Base-by-base conservation (phyloP, 37 sponge, comb jelly and placozoan genomes). In the Oscarella lobularis region DNA sequence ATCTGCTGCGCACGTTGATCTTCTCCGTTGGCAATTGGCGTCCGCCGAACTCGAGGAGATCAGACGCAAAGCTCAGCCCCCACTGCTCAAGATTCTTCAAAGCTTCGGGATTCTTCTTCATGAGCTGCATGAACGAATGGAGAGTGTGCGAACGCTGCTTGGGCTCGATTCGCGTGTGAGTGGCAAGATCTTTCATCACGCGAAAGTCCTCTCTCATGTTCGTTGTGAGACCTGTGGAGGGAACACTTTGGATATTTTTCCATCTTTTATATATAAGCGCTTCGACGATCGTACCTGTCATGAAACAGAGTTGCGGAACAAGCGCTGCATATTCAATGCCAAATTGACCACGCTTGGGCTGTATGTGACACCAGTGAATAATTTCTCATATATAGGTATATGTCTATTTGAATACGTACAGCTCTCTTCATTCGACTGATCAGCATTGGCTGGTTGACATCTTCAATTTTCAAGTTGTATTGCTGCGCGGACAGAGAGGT, bases 221-320 rank as follows among this genome's bases (percentile, higher is more conserved):
- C 3, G 40, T 73, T 40, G 41, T 79, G 36, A 79, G 38, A 74
- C 80, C 71, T 68, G 31, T 14, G 33, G 4, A 68, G n/a, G n/a
- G n/a, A n/a, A n/a, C n/a, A n/a, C n/a, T n/a, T n/a, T n/a, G n/a
- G 20, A 48, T 48, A 48, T 48, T 27, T 48, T 48, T 9, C 9
- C 9, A 48, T 48, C 20, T 48, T 27, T 9, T 48, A 9, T 48
- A 9, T 20, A 48, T 20, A 27, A 48, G 60, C 9, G 60, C 60
- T n/a, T n/a, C n/a, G 20, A 48, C 60, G 14, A 48, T 27, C 60
- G 9, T 20, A 68, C 71, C 80, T 2, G 80, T 79, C 80, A 79
- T 72, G 40, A 35, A 27, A 73, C 80, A 79, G 20, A 79, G 71
- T 34, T 79, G 73, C 33, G 80, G 80, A 27, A 73, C 73, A 48